Percentiles rank a stretch among this genome's conserved stretches.
Conservation (phyloP, 2,113 vertebrate genomes). For the Albula goreensis region DNA sequence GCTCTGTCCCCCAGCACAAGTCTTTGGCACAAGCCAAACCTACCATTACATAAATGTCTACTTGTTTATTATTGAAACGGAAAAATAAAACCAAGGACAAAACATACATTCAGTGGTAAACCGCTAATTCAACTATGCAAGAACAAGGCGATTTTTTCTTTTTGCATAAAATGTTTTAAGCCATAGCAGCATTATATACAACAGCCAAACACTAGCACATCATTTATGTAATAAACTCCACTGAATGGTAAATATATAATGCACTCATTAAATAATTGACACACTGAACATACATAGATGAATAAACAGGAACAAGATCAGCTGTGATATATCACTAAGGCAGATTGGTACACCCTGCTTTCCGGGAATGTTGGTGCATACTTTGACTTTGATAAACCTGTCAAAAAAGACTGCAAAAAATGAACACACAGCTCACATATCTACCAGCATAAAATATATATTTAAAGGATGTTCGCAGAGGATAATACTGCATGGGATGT, state of each 20-base stretch:
- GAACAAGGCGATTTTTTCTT: no score
- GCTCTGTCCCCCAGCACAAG: neutral
- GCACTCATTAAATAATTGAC: neutral
- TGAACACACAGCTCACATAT: neutral
- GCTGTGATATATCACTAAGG: neutral
- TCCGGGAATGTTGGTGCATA: neutral
- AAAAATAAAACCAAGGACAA: constrained; percentile 22
- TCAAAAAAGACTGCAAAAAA: neutral
- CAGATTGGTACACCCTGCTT: neutral
- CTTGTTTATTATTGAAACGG: neutral
- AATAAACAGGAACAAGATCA: neutral
- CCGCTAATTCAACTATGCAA: neutral
- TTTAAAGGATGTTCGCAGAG: no score
- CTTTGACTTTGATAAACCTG: neutral
- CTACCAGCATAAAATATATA: no score
- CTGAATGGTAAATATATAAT: neutral
- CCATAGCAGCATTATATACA: no score
- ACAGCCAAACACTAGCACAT: no score
- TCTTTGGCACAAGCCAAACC: constrained; percentile 11
- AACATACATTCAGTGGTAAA: neutral
- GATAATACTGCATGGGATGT: neutral
- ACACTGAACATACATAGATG: neutral
- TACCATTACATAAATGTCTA: neutral
- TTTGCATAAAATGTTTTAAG: no score
- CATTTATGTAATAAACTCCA: neutral